These are phyloP conservation scores for Drosophila nigromelanica DNA, from an alignment of 1,140 invertebrate genomes.

Conservation along the genomic window DNA sequence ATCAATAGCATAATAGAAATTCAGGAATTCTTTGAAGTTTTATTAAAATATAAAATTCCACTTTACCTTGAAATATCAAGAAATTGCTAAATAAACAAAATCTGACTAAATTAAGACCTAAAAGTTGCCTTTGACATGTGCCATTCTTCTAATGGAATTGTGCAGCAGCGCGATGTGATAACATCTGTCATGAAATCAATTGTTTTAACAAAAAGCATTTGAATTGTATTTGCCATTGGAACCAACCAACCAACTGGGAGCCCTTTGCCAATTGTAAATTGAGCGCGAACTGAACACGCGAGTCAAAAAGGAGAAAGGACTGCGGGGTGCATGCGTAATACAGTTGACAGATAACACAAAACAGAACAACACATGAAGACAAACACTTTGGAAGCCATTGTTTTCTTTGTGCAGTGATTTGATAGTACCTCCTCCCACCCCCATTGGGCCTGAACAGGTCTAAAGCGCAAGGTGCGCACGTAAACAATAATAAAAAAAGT, in stretches of 20 bases:
- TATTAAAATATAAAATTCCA: neutral
- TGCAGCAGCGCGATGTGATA: conserved; percentile 3
- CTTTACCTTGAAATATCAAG: neutral
- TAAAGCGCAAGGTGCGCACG: too few relatives aligned
- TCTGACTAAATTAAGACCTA: neutral
- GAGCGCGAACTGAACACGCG: conserved; percentile 22
- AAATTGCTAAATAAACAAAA: neutral
- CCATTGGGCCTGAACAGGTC: neutral
- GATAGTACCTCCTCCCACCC: neutral
- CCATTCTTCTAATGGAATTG: neutral
- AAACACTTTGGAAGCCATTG: conserved; percentile 24
- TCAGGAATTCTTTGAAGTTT: neutral
- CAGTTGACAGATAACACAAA: conserved; percentile 37
- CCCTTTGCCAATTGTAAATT: conserved; percentile 55
- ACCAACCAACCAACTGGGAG: conserved; percentile 1
- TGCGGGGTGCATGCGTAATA: conserved; percentile 59
- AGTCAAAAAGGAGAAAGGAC: conserved; percentile 22
- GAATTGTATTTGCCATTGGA: conserved; percentile 7
- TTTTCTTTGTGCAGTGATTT: conserved; percentile 22
- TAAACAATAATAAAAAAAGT: neutral
- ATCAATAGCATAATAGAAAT: too few relatives aligned
- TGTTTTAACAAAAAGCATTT: conserved; percentile 13
- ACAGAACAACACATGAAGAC: conserved; percentile 8
- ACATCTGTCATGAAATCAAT: conserved; percentile 3
- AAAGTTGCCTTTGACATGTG: neutral